phyloP scores from a whole-genome alignment of 2,113 vertebrate species.

The Oryzias woworae region DNA sequence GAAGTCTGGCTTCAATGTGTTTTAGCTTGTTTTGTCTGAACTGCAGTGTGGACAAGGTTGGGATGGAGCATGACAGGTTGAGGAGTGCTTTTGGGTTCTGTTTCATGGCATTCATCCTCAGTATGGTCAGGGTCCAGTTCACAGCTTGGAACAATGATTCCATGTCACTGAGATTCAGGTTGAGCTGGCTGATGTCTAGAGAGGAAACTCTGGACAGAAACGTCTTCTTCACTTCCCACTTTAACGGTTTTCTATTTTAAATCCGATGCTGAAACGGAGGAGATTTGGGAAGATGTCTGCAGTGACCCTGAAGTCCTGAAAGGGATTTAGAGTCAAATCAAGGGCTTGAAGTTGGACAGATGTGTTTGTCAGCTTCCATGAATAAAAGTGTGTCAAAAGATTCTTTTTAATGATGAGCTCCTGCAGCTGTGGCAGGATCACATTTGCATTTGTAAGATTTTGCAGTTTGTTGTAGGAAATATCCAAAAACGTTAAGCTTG shows the following conservation, averaged over 20 bases:
- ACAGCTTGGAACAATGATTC: conserved; percentile 48
- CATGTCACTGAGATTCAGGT: conserved; percentile 34
- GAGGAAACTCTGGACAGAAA: conserved; percentile 60
- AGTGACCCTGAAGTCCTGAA: conserved; percentile 53
- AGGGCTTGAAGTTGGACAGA: conserved; percentile 30
- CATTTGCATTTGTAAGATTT: conserved; percentile 1
- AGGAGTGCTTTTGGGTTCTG: conserved; percentile 44
- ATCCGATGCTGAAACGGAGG: conserved; percentile 52
- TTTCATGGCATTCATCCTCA: conserved; percentile 62
- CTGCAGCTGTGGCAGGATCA: conserved; percentile 44
- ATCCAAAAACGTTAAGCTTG: conserved; percentile 51
- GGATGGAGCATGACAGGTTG: conserved; percentile 69
- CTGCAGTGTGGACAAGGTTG: conserved; percentile 56
- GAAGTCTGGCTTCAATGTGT: conserved; percentile 36
- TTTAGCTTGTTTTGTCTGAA: conserved; percentile 64
- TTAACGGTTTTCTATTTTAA: conserved; percentile 10
- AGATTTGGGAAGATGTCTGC: conserved; percentile 66
- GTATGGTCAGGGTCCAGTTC: conserved; percentile 49
- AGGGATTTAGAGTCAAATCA: conserved; percentile 59
- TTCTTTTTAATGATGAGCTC: conserved; percentile 25
- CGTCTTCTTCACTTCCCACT: conserved; percentile 58
- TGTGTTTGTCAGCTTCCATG: conserved; percentile 49
- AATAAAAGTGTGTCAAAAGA: conserved; percentile 18
- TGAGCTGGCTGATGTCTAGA: conserved; percentile 61
- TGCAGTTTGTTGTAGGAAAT: conserved; percentile 54